Conservation (phyloP, 2,797 vertebrate genomes). For the Babyrousa celebensis region DNA sequence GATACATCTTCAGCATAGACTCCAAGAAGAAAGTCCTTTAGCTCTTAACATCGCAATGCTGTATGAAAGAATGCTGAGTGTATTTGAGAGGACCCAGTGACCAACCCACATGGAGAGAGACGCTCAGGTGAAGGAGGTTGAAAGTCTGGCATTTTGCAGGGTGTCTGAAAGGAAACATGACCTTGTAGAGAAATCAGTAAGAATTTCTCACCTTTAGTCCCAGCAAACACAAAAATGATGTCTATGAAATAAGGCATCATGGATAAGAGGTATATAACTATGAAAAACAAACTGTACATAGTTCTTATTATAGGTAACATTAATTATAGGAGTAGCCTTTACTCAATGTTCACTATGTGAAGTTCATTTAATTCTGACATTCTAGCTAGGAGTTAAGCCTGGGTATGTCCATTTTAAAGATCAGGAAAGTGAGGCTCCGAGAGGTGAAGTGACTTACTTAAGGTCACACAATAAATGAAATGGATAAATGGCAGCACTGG, state of each 20-base stretch:
- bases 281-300: neutral
- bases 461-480: neutral
- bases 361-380: neutral
- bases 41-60: neutral
- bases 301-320: neutral
- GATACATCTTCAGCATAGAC: neutral
- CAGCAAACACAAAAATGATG: neutral
- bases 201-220: neutral
- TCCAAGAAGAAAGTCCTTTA: neutral
- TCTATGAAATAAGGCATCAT: neutral
- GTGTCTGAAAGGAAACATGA: neutral
- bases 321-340: neutral
- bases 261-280: neutral
- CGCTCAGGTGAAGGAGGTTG: neutral
- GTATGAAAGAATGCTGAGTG: neutral
- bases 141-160: neutral
- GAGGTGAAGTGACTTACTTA: neutral
- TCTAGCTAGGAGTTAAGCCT: neutral
- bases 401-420: slow-evolving; percentile 10
- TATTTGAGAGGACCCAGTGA: neutral
- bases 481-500: neutral
- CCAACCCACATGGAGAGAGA: neutral
- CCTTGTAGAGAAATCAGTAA: neutral
- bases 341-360: neutral
- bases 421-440: neutral